Base-by-base conservation (phyloP, 1,140 invertebrate species). In the Ceratosolen solmsi region DNA sequence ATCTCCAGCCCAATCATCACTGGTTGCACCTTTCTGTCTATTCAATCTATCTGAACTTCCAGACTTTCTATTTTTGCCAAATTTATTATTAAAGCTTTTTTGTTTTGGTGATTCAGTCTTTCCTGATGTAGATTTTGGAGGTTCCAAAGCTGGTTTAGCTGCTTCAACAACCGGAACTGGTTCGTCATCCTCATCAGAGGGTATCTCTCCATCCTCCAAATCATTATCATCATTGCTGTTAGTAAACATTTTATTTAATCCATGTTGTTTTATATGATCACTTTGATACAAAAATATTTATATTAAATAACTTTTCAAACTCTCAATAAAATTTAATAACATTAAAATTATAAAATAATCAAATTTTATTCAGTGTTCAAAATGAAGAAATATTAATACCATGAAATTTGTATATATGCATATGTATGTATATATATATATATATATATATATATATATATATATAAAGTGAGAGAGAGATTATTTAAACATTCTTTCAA, bases 1-100 rank as follows among this genome's bases (percentile, higher is more conserved):
- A 88, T 94, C 94, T 36, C 94, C 93, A 58, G 95, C 95, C 91
- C 95, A 96, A 90, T 96, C 95, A 86, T 96, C 95, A 46, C 72
- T 80, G 86, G 93, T 92, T 30, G 90, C 88, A 84, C 85, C 87
- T 81, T 92, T 92, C 58, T 90, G 90, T 27, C 91, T 90, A 70
- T 82, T 84, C 46, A 87, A 87, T 82, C 89, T 86, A 63, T 90
- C 89, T 68, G 75, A 80, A 77, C 79, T 84, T 77, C 75, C 79
- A 75, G 71, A 82, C 58, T 88, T 89, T 83, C 89, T 92, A 68
- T 71, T 91, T 74, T 89, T 91, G 79, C 83, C 87, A 72, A 87
- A 90, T 74, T 91, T 91, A 72, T 77, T 83, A 46, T 90, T 89
- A 11, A 88, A 87, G 54, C 33, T 84, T 79, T 89, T 90, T 58